Evolutionary conservation across 2,888 invertebrate genomes (phyloP).

Genomic region (Rosalia funebris): DNA sequence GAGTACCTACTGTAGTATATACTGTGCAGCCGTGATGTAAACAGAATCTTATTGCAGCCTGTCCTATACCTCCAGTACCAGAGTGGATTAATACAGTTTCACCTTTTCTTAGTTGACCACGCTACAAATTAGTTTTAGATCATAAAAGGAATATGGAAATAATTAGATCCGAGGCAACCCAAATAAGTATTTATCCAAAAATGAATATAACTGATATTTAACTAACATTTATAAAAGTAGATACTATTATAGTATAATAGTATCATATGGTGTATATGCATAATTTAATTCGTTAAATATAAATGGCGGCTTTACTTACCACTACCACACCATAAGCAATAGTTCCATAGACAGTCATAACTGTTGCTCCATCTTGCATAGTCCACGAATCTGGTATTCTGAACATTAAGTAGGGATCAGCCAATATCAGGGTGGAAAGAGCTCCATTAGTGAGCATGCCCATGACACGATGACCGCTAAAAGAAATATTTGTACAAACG

Average conservation of each 20-base stretch:
- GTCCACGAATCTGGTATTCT: constrained; percentile 77
- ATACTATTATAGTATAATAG: background rate
- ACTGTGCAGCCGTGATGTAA: constrained; percentile 71
- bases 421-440: constrained; percentile 71
- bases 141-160: too few relatives aligned
- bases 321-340: constrained; percentile 66
- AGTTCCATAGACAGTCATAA: constrained; percentile 78
- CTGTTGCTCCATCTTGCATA: constrained; percentile 78
- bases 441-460: constrained; percentile 70
- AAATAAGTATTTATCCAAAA: background rate
- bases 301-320: constrained; percentile 46
- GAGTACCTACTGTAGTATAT: constrained; percentile 75
- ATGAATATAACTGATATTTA: background rate
- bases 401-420: constrained; percentile 70
- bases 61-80: constrained; percentile 77
- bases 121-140: background rate
- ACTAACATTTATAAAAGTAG: background rate
- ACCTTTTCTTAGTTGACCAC: constrained; percentile 50
- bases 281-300: too few relatives aligned
- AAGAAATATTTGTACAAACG: constrained; percentile 1
- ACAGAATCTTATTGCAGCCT: constrained; percentile 77
- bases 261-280: too few relatives aligned
- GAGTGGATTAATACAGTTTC: constrained; percentile 66
- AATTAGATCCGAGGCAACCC: too few relatives aligned
- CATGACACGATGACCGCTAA: constrained; percentile 73